Evolutionary conservation across 2,113 vertebrate species (phyloP).

Genomic region (Acrocephalus kingi): DNA sequence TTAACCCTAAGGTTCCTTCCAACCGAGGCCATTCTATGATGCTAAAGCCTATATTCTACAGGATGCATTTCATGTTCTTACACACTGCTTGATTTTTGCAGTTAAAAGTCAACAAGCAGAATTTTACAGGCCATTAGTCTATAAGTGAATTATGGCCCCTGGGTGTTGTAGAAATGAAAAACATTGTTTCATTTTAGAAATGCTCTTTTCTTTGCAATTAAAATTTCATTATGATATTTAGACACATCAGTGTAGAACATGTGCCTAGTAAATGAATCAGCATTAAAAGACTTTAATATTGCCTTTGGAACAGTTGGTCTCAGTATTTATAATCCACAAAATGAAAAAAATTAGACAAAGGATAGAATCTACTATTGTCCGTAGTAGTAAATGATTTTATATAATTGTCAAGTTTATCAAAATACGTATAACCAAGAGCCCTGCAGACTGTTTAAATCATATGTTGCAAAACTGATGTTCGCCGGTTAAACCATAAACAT

Average conservation of each 20-base stretch:
- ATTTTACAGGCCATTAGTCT: conserved; percentile 21
- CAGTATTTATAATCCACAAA: conserved; percentile 19
- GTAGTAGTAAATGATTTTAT: neutral
- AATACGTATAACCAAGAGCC: neutral
- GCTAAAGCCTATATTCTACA: neutral
- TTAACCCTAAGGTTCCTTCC: neutral
- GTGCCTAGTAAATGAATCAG: conserved; percentile 4
- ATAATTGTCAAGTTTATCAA: neutral
- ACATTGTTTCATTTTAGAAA: conserved; percentile 24
- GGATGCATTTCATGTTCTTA: neutral
- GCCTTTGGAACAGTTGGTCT: neutral
- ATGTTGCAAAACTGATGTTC: neutral
- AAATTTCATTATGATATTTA: conserved; percentile 33
- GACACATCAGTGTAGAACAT: neutral
- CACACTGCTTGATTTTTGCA: neutral
- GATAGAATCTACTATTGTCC: neutral
- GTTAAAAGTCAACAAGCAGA: neutral
- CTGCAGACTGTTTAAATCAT: neutral
- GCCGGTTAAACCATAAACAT: neutral
- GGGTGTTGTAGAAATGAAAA: neutral
- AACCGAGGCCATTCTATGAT: neutral
- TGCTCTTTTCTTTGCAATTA: conserved; percentile 36
- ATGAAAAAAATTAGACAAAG: neutral
- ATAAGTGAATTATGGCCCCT: conserved; percentile 22
- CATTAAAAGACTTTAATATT: neutral